Base-by-base conservation (phyloP, 2,797 vertebrate species). In the Enteromius anoplus region DNA sequence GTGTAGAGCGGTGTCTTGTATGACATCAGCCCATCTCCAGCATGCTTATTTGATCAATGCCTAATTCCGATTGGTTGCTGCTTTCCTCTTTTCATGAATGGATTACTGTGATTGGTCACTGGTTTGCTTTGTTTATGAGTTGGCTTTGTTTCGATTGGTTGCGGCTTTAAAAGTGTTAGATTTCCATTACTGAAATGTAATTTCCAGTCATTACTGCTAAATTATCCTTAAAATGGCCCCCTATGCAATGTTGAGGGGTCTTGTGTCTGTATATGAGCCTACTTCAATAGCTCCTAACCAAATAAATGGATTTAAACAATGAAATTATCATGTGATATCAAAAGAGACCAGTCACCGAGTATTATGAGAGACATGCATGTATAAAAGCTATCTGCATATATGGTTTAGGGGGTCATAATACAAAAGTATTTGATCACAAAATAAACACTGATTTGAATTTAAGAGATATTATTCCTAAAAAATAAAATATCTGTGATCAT, bases 1-100 rank as follows among this genome's bases (percentile, higher is more conserved):
- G 77, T 72, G 23, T 21, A 49, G 26, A 83, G 49, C 17, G 15
- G 40, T 72, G 26, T 58, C 29, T 37, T 83, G 19, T 53, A 45
- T 84, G 86, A 83, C 78, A 78, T 84, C 84, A 87, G 81, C 34
- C 19, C 26, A 49, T 32, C 14, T 23, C 32, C 23, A 37, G 37
- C 62, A 58, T 34, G 23, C 47, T 70, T 70, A 45, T 70, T 70
- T 70, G 42, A 77, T 66, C 29, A 72, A 72, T 29, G 23, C 47
- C 15, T 19, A 10, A 32, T 42, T 66, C 40, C 68, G 60, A 80
- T 80, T 78, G 55, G 75, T 32, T 58, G 34, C n/a, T 17, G 26
- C 51, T 45, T 83, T 70, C 19, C 37, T 49, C 73, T 45, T 70
- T 60, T 62, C 37, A 34, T 49, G 60, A 21, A 19, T 15, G 69